Evolutionary conservation across 2,113 vertebrate species (phyloP).

Genomic region (Tenrec ecaudatus): DNA sequence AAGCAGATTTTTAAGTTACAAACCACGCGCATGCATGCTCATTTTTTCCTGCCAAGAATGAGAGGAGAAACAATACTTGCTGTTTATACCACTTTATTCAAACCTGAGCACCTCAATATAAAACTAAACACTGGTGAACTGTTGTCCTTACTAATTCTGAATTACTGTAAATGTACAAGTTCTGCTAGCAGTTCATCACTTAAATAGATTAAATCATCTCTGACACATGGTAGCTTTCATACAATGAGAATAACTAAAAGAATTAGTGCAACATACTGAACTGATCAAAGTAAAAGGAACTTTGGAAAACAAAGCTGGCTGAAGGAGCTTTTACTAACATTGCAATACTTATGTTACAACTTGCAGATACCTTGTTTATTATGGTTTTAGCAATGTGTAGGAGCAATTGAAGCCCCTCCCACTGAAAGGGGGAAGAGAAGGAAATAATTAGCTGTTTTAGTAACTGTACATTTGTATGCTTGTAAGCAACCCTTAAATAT

Average conservation of each 20-base stretch:
- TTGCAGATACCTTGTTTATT: conserved; percentile 93
- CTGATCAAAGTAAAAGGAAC: conserved; percentile 89
- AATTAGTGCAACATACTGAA: conserved; percentile 91
- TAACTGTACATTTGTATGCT: conserved; percentile 96
- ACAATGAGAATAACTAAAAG: conserved; percentile 90
- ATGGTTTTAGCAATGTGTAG: conserved; percentile 92
- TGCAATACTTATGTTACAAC: conserved; percentile 89
- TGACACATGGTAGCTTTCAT: conserved; percentile 90
- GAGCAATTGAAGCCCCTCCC: conserved; percentile 88
- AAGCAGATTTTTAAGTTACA: not conserved
- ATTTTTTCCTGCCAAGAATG: conserved; percentile 30
- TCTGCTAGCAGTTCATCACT: conserved; percentile 87
- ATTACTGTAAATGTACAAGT: conserved; percentile 88
- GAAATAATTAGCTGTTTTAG: conserved; percentile 89
- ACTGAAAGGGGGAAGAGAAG: conserved; percentile 80
- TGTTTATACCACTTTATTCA: conserved; percentile 90
- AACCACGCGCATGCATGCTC: not conserved
- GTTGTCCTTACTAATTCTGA: conserved; percentile 87
- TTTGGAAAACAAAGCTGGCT: conserved; percentile 87
- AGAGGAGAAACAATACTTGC: conserved; percentile 59
- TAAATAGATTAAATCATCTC: conserved; percentile 91
- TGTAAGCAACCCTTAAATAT: conserved; percentile 94
- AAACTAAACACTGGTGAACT: conserved; percentile 90
- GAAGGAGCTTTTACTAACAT: conserved; percentile 86
- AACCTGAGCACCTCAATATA: conserved; percentile 91